Base-by-base conservation (phyloP, 2,113 vertebrate genomes). In the Scomber colias region DNA sequence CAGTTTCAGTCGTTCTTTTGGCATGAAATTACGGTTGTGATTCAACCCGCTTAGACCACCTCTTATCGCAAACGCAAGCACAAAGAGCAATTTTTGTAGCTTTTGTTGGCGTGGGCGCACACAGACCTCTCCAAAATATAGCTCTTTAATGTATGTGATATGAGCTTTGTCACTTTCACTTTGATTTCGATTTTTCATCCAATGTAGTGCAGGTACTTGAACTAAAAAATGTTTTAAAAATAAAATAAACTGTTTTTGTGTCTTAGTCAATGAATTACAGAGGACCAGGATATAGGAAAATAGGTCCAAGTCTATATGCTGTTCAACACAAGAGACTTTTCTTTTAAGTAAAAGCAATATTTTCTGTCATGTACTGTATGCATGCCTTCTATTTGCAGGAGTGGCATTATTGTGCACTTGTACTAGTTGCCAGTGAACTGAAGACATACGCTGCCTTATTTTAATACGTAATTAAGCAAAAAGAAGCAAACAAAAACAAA, bases 381-480 rank as follows among this genome's bases (percentile, higher is more conserved):
- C 46, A 45, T 30, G 65, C 51, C 30, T 66, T 10, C 6, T 17
- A 21, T 48, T 55, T 59, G 40, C 31, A 10, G 15, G 19, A 21
- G 11, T 59, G 13, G n/a, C 15, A 71, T 75, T 60, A 30, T 27
- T 59, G 2, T 13, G 51, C 46, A 59, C 30, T 30, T 63, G 24
- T 49, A 44, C 63, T 75, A 44, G 9, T 66, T 7, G 62, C 21
- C 17, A n/a, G 19, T 27, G 35, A 10, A 64, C 15, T 66, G 49
- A 3, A 54, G 46, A 11, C 54, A 54, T 31, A 13, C 59, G 30
- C 8, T 40, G 6, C 35, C 35, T 35, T 35, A 35, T 7, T 81
- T 24, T 61, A 45, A 81, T 55, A 74, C 31, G 73, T 67, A 60
- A 85, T 84, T 81, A 77, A 84, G 75, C 56, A 69, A 75, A 46